phyloP scores from a whole-genome alignment of 2,113 vertebrate genomes.

The Pagrus major region DNA sequence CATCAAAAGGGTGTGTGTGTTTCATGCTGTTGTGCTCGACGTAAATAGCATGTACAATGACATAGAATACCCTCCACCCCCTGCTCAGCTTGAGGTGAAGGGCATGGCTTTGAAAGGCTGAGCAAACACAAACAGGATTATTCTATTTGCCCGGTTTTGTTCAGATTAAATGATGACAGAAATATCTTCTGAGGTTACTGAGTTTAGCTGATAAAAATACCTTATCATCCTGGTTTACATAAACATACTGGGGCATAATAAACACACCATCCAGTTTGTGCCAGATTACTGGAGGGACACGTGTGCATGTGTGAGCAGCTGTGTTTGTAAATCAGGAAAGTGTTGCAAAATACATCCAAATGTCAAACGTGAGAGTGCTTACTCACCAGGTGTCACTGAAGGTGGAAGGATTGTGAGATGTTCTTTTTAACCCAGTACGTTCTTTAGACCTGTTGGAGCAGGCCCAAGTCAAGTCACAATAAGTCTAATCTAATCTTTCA shows the following conservation, averaged over 20 bases:
- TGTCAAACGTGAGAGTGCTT: conserved; percentile 18
- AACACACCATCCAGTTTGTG: not conserved
- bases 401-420: not conserved
- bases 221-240: not conserved
- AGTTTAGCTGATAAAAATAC: conserved; percentile 16
- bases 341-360: conserved; percentile 34
- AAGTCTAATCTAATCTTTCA: not conserved
- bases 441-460: not conserved
- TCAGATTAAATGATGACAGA: conserved; percentile 17
- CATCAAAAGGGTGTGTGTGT: conserved; percentile 31
- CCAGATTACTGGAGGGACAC: conserved; percentile 19
- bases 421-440: not conserved
- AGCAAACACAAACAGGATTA: conserved; percentile 53
- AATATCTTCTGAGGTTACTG: conserved; percentile 25
- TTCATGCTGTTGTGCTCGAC: conserved; percentile 34
- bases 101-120: conserved; percentile 47
- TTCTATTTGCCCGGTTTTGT: conserved; percentile 27
- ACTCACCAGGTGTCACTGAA: conserved; percentile 15
- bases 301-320: conserved; percentile 46
- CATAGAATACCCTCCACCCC: conserved; percentile 5
- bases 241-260: not conserved
- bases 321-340: conserved; percentile 53
- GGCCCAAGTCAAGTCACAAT: not conserved
- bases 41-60: conserved; percentile 32
- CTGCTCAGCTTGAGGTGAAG: conserved; percentile 45